Base-by-base conservation (phyloP, 1,140 invertebrate species). In the Pseudoatta argentina region DNA sequence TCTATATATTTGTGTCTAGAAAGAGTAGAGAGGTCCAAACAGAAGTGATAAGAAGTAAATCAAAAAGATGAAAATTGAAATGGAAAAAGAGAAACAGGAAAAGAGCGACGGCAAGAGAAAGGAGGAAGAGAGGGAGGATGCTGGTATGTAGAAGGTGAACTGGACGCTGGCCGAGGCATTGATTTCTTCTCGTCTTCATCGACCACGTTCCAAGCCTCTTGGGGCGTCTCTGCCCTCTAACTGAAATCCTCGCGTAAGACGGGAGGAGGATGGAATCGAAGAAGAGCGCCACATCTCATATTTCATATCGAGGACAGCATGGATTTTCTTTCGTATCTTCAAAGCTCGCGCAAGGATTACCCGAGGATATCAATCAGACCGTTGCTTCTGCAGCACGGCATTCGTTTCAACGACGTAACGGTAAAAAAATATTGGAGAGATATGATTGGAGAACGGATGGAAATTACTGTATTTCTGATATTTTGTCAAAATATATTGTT, bases 181-280 rank as follows among this genome's bases (percentile, higher is more conserved):
- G 95, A 95, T 95, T 95, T 95, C 94, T 93, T 94, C 94, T 94
- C 94, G 93, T 94, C 94, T 94, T 92, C 93, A 93, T 95, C 93
- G 93, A 93, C 93, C 94, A 93, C 92, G 91, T 93, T 92, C 88
- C 90, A 75, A 92, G 91, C 91, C 92, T 92, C 92, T 90, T 66
- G 92, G 88, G 91, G 89, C 91, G 87, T 91, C 89, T 91, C 93
- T 88, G 89, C 91, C 89, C 91, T 88, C 87, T 85, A 92, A 93
- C 93, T 88, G 88, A 93, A 94, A 94, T 94, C 92, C 93, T 91
- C 92, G 93, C 91, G 91, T 91, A 91, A 94, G 92, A 89, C 87
- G 86, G 61, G 71, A 87, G 64, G 87, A 91, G 79, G 81, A 85
- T 85, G 81, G 78, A 88, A 89, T 86, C 91, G 91, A 92, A 94